Percentiles rank a stretch among this genome's conserved stretches.
These are phyloP conservation scores for Stratiomys singularior DNA, from an alignment of 2,888 invertebrate genomes.

Conservation along the genomic window DNA sequence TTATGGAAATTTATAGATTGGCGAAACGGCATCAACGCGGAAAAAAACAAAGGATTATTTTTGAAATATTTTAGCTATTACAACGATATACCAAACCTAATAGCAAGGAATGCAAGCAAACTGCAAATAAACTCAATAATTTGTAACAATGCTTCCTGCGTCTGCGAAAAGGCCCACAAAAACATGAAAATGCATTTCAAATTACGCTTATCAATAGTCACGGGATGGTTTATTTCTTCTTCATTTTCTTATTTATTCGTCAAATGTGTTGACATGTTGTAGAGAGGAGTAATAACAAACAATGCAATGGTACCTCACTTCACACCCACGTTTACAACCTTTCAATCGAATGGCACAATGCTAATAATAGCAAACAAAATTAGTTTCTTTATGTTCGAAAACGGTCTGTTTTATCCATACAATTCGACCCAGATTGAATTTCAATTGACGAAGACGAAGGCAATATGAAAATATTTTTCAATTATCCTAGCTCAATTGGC, in stretches of 20 bases:
- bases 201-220: background rate
- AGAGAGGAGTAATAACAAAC: constrained; percentile 15
- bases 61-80: background rate
- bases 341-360: background rate
- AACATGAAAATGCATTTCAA: constrained; percentile 1
- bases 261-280: constrained; percentile 37
- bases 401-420: background rate
- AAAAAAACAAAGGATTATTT: background rate
- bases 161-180: background rate
- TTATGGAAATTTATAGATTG: background rate
- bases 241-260: background rate
- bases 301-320: constrained; percentile 26
- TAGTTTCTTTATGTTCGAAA: constrained; percentile 7
- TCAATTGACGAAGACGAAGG: background rate
- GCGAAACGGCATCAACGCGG: background rate
- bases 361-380: background rate
- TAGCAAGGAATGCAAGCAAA: background rate
- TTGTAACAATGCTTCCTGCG: background rate
- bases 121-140: background rate
- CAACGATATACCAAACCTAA: too few species aligned
- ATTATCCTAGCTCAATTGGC: constrained; percentile 12
- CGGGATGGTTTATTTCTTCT: background rate
- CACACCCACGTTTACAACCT: constrained; percentile 12
- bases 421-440: constrained; percentile 2
- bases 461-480: constrained; percentile 21